Base-by-base conservation (phyloP, 2,888 invertebrate species). In the Andrena bucephala region DNA sequence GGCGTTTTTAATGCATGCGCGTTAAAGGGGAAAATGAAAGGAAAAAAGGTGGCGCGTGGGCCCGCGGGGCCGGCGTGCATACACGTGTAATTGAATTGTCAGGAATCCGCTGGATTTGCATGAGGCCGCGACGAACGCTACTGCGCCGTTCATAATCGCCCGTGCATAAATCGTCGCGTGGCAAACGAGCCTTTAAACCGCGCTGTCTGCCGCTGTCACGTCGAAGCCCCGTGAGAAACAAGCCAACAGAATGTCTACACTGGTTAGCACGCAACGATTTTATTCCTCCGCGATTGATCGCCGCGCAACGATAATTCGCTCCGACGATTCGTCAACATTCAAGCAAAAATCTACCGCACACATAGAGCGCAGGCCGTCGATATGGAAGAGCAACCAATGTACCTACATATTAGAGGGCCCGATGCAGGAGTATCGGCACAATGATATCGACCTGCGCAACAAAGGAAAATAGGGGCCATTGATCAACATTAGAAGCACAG, bases 91-190 rank as follows among this genome's bases (percentile, higher is more conserved):
- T 90, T 89, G 89, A 90, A 90, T 91, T 85, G 87, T 89, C 85
- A 84, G 87, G 85, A 89, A 90, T 89, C 82, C 85, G 71, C 73
- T 75, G 74, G 80, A 90, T 89, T 89, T 89, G 87, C 89, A 87
- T 86, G 80, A 84, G 78, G 73, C 77, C 80, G 81, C 87, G 87
- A 85, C 89, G 85, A 90, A 89, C 85, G 84, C 83, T 74, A 88
- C 86, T 88, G 85, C 88, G 77, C 83, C 88, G 85, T 85, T 85
- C 81, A 89, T 89, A 90, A 91, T 90, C 90, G 85, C 71, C 74
- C 81, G 80, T 81, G 85, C 86, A 85, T 89, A 76, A 76, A 76
- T 76, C 76, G 70, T 54, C 54, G 68, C 68, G 67, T 59, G 69
- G 54, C 59, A 57, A 76, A 83, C 79, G 83, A 72, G 73, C 66